Evolutionary conservation across 1,140 invertebrate genomes (phyloP), one percentile per base, ranked within the genome.

Genomic region (Trichoplusia ni): DNA sequence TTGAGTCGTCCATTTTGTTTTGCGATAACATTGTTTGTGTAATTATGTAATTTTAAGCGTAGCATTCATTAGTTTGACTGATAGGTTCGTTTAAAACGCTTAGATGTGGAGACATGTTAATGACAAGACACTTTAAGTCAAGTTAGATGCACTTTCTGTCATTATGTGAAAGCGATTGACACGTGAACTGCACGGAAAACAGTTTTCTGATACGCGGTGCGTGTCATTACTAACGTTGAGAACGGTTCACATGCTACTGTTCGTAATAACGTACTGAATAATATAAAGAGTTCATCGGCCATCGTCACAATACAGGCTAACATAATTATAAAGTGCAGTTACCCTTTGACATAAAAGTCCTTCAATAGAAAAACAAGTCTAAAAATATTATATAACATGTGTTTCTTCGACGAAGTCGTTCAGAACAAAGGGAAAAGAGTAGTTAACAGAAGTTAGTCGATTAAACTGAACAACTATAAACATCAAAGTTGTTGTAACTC

Each of bases 1-100:
- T 49, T 25, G 3, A 11, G 18, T 37, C 13, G 11, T 6, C 54
- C 40, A 59, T 33, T 35, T 59, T 49, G 64, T 60, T 60, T 51
- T 37, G 18, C 18, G 64, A 66, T 60, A 66, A 66, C 46, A 60
- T 53, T 51, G 27, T 65, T 33, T 33, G 13, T 21, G 14, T 31
- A 27, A 29, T 56, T 64, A 29, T 18, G 25, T 7, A 14, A 27
- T 46, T 46, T 27, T 27, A 14, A 8, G 21, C 21, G 4, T 46
- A n/a, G n/a, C n/a, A 33, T 33, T n/a, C 8, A n/a, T 31, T 9
- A 6, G 1, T 33, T 33, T 33, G 7, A 33, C 11, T 11, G 11
- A 33, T 2, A 1, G 8, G 29, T 31, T 9, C 8, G 18, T 38
- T 38, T 13, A 6, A 8, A 31, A 31, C 19, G n/a, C 9, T 16